Conservation (phyloP, 2,113 vertebrate species). For the Hippocampus comes region DNA sequence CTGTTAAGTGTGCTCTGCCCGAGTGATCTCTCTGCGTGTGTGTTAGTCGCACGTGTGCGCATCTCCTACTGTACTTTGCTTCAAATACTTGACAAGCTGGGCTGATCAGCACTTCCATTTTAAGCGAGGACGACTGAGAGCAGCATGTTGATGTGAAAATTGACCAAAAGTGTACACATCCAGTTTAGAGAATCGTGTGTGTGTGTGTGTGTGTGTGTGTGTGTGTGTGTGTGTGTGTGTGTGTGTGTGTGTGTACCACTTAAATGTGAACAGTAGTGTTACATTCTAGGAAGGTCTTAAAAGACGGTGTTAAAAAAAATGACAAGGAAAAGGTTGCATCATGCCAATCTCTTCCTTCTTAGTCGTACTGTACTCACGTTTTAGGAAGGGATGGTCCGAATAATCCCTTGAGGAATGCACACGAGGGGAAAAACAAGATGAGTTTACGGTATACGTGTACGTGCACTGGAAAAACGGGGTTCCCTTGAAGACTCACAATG, state of each 20-base stretch:
- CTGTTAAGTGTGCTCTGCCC: conserved; percentile 26
- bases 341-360: conserved; percentile 26
- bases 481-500: conserved; percentile 47
- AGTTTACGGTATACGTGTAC: conserved; percentile 28
- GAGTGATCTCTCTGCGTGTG: conserved; percentile 32
- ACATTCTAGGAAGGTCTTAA: conserved; percentile 34
- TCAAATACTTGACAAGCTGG: conserved; percentile 66
- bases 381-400: conserved; percentile 14
- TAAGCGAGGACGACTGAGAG: conserved; percentile 52
- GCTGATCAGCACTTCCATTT: conserved; percentile 60
- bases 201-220: neutral
- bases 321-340: neutral
- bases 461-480: conserved; percentile 15
- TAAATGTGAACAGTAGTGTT: conserved; percentile 57
- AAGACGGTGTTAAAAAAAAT: neutral
- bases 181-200: neutral
- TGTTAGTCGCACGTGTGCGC: conserved; percentile 24
- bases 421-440: conserved; percentile 16
- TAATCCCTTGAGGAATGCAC: neutral
- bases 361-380: conserved; percentile 48
- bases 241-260: conserved; percentile 23
- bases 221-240: neutral
- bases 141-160: conserved; percentile 60
- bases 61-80: conserved; percentile 58
- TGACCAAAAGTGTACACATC: conserved; percentile 54